Evolutionary conservation across 2,113 vertebrate genomes (phyloP).

Genomic region (Bucco capensis): DNA sequence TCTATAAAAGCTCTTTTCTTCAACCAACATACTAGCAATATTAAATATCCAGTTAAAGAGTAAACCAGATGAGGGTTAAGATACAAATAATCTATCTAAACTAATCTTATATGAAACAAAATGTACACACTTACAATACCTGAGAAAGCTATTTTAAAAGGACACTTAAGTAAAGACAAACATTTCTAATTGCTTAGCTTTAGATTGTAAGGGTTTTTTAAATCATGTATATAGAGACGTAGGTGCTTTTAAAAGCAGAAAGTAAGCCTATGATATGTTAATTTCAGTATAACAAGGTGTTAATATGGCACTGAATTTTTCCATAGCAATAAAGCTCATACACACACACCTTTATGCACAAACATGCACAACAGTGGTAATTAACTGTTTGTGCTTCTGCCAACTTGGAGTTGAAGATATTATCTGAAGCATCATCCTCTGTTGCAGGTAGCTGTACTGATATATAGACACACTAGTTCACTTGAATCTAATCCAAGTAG

Average conservation of each 20-base stretch:
- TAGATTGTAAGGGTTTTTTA: not conserved
- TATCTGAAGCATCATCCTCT: not conserved
- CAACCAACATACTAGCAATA: not conserved
- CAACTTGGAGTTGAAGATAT: not conserved
- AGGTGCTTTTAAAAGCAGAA: not conserved
- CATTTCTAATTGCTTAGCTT: not conserved
- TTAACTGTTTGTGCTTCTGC: not conserved
- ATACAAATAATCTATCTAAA: not conserved
- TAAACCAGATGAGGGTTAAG: not conserved
- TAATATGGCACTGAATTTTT: not conserved
- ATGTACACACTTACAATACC: not conserved
- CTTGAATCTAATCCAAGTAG: not conserved
- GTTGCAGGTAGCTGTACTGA: not conserved
- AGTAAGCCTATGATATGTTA: not conserved
- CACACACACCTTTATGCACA: not conserved
- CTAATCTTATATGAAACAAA: not conserved
- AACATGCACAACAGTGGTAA: not conserved
- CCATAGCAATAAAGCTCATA: not conserved
- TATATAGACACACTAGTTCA: not conserved
- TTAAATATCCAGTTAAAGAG: not conserved
- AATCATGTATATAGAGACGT: not conserved
- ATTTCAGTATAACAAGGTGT: not conserved
- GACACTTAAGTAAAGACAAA: not conserved
- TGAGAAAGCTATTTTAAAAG: not conserved
- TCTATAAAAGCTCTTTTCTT: constrained; percentile 44